Evolutionary conservation across 1,140 invertebrate species (phyloP), one percentile per base, ranked within the genome.

Genomic region (Bombus polaris): DNA sequence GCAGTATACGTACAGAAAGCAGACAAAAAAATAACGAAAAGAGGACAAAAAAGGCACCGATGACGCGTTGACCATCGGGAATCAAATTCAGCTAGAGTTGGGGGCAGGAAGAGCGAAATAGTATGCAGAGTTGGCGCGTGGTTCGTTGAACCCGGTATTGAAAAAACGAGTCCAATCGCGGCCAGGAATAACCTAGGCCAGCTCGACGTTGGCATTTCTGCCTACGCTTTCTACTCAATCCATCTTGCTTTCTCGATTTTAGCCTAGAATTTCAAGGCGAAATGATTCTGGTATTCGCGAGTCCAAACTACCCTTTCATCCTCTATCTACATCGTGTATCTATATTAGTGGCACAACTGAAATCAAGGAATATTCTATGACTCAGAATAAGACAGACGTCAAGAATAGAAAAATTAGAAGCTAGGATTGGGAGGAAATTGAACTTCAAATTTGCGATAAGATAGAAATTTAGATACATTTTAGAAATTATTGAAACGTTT

Each of bases 91-190:
- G 80, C 65, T 13, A 62, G 59, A 62, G 10, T n/a, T 13, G 32
- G 22, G 15, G n/a, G 28, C 28, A n/a, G 65, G 12, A n/a, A 0
- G 18, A 57, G 68, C 22, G 78, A 84, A 79, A 84, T 84, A 79
- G 81, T 83, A 77, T 76, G 44, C 82, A 70, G 47, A n/a, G 37
- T 22, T 59, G 37, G 39, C 57, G 82, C 39, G 65, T 83, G 78
- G 87, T 90, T 87, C 88, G 80, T 88, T 90, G 89, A 90, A 89
- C 86, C 79, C 70, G 68, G 81, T 85, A 90, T 90, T 90, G 88
- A 87, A 90, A 89, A 89, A 87, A 85, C 78, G 85, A 83, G 88
- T 85, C 86, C 88, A 90, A 90, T 90, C 88, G 86, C 37, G 79
- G 78, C 81, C 89, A 83, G 85, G 82, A 90, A 90, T 90, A 87